phyloP scores from a whole-genome alignment of 1,140 invertebrate species.

The Choristoneura fumiferana region DNA sequence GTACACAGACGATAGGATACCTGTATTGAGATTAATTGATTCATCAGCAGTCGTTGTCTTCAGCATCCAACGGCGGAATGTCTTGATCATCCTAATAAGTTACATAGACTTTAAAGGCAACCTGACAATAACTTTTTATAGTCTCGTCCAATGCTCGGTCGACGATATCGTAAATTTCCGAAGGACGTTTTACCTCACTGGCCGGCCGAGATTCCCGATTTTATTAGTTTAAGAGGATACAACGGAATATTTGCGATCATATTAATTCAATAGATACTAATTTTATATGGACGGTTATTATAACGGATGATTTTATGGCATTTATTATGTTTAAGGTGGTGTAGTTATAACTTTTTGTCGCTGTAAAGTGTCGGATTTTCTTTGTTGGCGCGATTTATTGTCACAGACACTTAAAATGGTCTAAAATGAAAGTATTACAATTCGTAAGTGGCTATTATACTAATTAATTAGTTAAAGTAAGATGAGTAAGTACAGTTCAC shows the following conservation, averaged over 20 bases:
- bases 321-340: conserved; percentile 10
- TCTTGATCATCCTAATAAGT: conserved; percentile 5
- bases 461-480: too few species aligned
- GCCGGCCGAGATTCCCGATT: conserved; percentile 27
- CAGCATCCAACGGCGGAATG: background rate
- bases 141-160: conserved; percentile 23
- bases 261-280: conserved; percentile 27
- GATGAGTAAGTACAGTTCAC: too few species aligned
- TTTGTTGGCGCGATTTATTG: background rate
- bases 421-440: too few species aligned
- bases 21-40: background rate
- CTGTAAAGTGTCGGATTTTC: background rate
- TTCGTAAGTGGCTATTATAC: too few species aligned
- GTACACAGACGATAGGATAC: too few species aligned
- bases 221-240: conserved; percentile 30
- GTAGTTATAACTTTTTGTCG: background rate
- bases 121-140: conserved; percentile 30
- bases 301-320: conserved; percentile 14
- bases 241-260: conserved; percentile 26
- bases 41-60: conserved; percentile 8
- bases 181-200: conserved; percentile 26
- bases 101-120: background rate
- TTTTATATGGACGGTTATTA: conserved; percentile 29
- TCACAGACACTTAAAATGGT: background rate
- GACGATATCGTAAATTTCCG: conserved; percentile 29